Evolutionary conservation across 2,113 vertebrate species (phyloP).

Genomic region (Brachyhypopomus occidentalis): DNA sequence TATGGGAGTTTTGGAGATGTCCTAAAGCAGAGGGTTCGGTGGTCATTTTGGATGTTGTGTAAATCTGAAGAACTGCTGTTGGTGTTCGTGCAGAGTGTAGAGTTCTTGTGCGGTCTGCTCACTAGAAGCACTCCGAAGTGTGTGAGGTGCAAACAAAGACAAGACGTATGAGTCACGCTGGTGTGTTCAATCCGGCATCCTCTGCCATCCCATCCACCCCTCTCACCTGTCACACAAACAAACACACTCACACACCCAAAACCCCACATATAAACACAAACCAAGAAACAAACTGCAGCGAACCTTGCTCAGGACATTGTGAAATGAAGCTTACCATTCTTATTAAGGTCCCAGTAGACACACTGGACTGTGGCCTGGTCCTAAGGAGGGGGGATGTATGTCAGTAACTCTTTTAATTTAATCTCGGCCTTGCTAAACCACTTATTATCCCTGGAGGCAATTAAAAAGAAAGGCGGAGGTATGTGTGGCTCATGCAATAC

Average conservation of each 20-base stretch:
- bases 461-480: neutral
- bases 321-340: constrained; percentile 73
- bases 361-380: constrained; percentile 67
- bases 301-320: neutral
- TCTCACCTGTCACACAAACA: constrained; percentile 74
- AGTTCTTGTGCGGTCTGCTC: constrained; percentile 57
- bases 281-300: neutral
- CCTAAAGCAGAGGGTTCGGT: constrained; percentile 66
- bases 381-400: constrained; percentile 66
- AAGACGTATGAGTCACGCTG: constrained; percentile 79
- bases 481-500: neutral
- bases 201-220: constrained; percentile 82
- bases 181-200: constrained; percentile 77
- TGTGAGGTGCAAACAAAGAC: constrained; percentile 89
- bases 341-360: constrained; percentile 84
- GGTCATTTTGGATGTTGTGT: neutral
- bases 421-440: neutral
- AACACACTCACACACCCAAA: constrained; percentile 42
- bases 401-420: neutral
- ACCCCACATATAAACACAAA: constrained; percentile 24
- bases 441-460: neutral
- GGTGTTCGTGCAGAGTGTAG: no score
- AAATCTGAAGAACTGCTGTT: no score
- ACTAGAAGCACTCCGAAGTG: constrained; percentile 91
- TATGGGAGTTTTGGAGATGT: constrained; percentile 70